A percentile compares a stretch with the other conserved stretches of the same genome.
phyloP scores from a whole-genome alignment of 2,888 invertebrate species.

The Digitonthophagus gazella region DNA sequence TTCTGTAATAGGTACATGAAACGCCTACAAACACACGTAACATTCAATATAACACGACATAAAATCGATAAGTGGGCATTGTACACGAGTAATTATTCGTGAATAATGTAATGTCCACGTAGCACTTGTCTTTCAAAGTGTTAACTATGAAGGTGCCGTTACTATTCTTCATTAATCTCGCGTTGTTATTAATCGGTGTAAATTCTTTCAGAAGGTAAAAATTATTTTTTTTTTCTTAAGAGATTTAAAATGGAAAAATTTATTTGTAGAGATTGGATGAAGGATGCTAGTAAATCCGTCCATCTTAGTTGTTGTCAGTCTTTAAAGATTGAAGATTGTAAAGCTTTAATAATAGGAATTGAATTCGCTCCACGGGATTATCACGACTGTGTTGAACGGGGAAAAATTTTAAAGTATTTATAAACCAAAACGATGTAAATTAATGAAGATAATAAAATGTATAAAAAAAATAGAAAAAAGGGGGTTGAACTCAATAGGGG shows the following conservation, averaged over 20 bases:
- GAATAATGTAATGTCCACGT: background rate
- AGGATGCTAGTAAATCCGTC: background rate
- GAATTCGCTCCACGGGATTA: slow-evolving; percentile 1
- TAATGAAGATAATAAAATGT: background rate
- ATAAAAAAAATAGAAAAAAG: background rate
- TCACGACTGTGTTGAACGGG: slow-evolving; percentile 6
- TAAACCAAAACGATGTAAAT: slow-evolving; percentile 3
- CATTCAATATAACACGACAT: background rate
- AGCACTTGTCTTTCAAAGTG: too few relatives aligned
- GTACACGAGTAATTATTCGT: background rate
- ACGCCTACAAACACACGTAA: background rate
- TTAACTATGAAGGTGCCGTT: too few relatives aligned
- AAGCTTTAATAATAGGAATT: background rate
- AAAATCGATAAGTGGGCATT: background rate
- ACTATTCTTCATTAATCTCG: too few relatives aligned
- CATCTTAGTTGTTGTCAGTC: slow-evolving; percentile 3
- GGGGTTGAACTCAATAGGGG: too few relatives aligned
- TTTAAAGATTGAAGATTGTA: background rate
- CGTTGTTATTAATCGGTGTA: too few relatives aligned
- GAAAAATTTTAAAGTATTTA: slow-evolving; percentile 2
- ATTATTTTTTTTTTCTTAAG: background rate
- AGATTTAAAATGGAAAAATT: too few relatives aligned
- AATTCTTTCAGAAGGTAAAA: background rate
- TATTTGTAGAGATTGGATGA: background rate
- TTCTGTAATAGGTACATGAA: too few relatives aligned